Conservation (phyloP, 2,888 invertebrate genomes). For the Autographa gamma region DNA sequence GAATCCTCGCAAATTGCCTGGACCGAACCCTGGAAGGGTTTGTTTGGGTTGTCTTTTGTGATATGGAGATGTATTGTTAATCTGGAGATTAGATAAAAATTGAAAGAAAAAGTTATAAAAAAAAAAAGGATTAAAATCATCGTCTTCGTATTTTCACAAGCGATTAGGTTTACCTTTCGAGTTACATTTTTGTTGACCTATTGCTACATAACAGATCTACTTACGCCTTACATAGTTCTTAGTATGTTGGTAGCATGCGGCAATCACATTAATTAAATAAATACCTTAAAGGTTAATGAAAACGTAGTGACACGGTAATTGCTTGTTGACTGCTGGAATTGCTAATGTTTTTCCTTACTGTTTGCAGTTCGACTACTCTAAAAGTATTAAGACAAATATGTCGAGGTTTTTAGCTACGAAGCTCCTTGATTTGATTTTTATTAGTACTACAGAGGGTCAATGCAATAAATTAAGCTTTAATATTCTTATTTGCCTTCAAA, state of each 20-base stretch:
- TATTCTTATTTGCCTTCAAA: no score
- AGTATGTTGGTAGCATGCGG: background rate
- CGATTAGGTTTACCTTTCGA: no score
- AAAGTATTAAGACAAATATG: no score
- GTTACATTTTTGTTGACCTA: background rate
- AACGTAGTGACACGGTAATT: conserved; percentile 1
- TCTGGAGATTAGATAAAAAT: background rate
- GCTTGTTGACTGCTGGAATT: background rate
- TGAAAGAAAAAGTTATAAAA: background rate
- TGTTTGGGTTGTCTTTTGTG: conserved; percentile 55
- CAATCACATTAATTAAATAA: background rate
- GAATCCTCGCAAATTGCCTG: conserved; percentile 80
- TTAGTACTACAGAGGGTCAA: no score
- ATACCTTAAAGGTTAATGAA: background rate
- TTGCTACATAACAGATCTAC: no score
- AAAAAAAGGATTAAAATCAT: background rate
- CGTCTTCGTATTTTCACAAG: no score
- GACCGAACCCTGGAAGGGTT: conserved; percentile 70
- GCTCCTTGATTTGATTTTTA: no score
- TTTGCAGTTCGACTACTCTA: background rate
- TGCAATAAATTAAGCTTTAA: no score
- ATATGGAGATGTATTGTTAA: conserved; percentile 13
- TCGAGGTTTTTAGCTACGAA: no score
- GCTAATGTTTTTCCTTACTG: background rate
- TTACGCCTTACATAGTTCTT: no score